A percentile compares a stretch with the other conserved stretches of the same genome.
phyloP scores from a whole-genome alignment of 2,113 vertebrate species.

The Lates calcarifer region DNA sequence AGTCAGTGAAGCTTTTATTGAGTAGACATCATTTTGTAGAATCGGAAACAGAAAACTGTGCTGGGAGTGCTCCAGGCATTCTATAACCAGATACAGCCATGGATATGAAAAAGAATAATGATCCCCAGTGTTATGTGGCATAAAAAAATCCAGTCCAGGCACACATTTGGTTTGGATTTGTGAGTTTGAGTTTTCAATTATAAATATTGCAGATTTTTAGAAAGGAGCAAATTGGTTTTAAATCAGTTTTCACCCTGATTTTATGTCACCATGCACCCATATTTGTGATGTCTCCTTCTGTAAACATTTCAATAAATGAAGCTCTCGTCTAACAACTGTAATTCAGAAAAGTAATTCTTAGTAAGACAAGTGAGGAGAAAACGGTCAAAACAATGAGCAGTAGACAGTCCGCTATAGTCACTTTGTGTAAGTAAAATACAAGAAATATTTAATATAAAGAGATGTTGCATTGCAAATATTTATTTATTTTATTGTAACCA shows the following conservation, averaged over 20 bases:
- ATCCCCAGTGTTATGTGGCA: background rate
- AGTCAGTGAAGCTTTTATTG: background rate
- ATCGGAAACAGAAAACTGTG: constrained; percentile 1
- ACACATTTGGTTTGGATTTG: background rate
- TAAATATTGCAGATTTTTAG: background rate
- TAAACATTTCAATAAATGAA: background rate
- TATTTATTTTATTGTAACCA: background rate
- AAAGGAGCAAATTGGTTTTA: background rate
- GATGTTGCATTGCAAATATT: background rate
- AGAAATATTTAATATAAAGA: background rate
- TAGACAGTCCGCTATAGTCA: background rate
- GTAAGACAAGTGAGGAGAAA: background rate
- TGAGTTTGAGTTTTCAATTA: background rate
- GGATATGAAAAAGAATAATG: background rate
- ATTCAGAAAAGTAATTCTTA: background rate
- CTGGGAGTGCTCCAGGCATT: background rate
- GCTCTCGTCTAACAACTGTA: background rate
- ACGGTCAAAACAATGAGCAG: background rate
- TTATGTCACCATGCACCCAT: background rate
- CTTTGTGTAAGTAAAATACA: background rate
- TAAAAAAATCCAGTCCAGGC: background rate
- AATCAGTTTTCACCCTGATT: background rate
- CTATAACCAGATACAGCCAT: background rate
- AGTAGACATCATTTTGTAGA: background rate
- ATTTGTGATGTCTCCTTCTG: background rate